Percentiles rank a stretch among this genome's conserved stretches.
phyloP scores from a whole-genome alignment of 1,140 invertebrate genomes.

The Aphis gossypii region DNA sequence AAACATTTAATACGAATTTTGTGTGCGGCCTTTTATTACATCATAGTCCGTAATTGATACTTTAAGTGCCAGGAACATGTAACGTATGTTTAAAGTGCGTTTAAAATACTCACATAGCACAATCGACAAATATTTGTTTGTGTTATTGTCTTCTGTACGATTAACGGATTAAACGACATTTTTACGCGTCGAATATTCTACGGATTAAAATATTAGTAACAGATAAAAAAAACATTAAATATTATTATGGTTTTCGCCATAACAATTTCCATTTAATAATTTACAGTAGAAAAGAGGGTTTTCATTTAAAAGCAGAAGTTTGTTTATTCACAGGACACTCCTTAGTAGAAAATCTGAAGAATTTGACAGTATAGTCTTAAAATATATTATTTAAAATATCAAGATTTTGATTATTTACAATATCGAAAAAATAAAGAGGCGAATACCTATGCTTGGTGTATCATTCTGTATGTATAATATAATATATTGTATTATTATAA shows the following conservation, averaged over 20 bases:
- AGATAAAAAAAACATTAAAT: neutral
- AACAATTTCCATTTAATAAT: too few species aligned
- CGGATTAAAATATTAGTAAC: neutral
- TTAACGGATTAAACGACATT: neutral
- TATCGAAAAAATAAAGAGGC: too few species aligned
- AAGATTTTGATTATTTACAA: too few species aligned
- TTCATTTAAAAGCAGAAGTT: too few species aligned
- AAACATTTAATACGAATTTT: slow-evolving; percentile 8
- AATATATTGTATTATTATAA: too few species aligned
- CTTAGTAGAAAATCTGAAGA: too few species aligned
- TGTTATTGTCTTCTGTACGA: neutral
- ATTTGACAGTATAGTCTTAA: too few species aligned
- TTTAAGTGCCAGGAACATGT: neutral
- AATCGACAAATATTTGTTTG: neutral
- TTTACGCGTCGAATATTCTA: neutral
- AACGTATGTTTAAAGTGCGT: neutral
- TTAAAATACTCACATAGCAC: neutral
- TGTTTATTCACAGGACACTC: too few species aligned
- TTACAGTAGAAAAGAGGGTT: too few species aligned
- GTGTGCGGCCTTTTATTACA: neutral
- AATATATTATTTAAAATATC: too few species aligned
- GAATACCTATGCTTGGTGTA: too few species aligned
- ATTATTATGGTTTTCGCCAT: neutral
- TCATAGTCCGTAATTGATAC: neutral
- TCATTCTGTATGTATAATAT: neutral